phyloP scores from a whole-genome alignment of 2,888 invertebrate species.

The Melinaea marsaeus region DNA sequence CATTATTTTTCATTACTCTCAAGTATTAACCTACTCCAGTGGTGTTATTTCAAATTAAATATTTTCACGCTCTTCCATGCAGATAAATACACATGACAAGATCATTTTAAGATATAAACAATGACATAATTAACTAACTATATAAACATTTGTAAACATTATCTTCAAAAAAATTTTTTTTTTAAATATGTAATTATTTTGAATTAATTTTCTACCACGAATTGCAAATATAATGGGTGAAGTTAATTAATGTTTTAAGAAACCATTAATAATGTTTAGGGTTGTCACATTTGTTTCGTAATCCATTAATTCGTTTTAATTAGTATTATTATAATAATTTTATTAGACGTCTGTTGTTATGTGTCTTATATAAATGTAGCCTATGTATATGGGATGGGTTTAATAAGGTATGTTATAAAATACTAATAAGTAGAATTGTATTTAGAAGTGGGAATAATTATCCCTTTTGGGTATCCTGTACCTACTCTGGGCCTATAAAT shows the following conservation, averaged over 20 bases:
- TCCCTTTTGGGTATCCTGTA: not conserved
- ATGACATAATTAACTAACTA: not conserved
- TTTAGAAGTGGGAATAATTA: not conserved
- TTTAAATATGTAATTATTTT: no score
- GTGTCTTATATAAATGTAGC: no score
- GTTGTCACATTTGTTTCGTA: constrained; percentile 39
- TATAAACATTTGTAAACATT: not conserved
- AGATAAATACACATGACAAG: constrained; percentile 6
- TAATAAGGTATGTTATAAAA: not conserved
- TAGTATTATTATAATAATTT: constrained; percentile 20
- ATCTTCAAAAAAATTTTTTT: no score
- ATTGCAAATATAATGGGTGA: constrained; percentile 27
- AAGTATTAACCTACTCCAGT: constrained; percentile 29
- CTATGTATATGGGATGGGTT: no score
- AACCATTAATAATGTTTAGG: constrained; percentile 57
- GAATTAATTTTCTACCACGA: no score
- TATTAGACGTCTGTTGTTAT: constrained; percentile 18
- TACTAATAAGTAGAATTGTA: not conserved
- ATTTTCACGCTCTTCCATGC: constrained; percentile 14
- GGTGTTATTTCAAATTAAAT: constrained; percentile 15
- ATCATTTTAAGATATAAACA: not conserved
- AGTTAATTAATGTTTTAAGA: constrained; percentile 40
- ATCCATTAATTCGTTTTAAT: constrained; percentile 43
- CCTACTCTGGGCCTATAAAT: no score
- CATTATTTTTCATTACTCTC: constrained; percentile 30